Evolutionary conservation across 2,113 vertebrate genomes (phyloP).

Genomic region (Pseudonaja textilis): DNA sequence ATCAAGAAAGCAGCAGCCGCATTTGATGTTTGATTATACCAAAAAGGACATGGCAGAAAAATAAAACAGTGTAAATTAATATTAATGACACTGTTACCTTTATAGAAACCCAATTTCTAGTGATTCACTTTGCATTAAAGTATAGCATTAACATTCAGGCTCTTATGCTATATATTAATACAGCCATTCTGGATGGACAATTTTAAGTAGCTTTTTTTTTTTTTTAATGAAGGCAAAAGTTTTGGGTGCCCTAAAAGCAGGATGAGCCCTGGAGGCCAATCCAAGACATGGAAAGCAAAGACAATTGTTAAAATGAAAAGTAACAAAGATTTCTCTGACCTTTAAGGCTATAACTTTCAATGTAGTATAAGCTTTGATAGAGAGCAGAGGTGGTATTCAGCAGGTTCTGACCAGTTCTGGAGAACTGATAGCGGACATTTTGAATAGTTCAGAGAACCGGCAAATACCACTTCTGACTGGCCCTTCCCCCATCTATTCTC

Average conservation of each 20-base stretch:
- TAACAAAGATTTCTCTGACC: neutral
- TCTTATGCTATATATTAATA: neutral
- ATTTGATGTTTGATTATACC: neutral
- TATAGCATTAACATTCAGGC: neutral
- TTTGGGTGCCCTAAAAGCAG: neutral
- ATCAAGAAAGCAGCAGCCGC: neutral
- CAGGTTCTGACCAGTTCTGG: too few relatives aligned
- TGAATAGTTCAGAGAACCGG: too few relatives aligned
- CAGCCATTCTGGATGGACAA: neutral
- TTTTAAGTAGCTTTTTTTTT: neutral
- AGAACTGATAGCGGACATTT: too few relatives aligned
- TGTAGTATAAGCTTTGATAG: neutral
- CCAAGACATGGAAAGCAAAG: neutral
- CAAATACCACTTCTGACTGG: too few relatives aligned
- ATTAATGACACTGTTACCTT: neutral
- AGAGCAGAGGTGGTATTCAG: neutral
- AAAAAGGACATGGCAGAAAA: neutral
- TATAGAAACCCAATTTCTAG: neutral
- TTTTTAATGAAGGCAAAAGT: neutral
- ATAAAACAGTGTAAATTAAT: neutral
- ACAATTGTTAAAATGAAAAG: neutral
- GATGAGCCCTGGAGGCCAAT: neutral
- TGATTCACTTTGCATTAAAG: neutral
- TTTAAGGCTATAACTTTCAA: neutral
- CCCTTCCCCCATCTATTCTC: too few relatives aligned